Evolutionary conservation across 2,888 invertebrate species (phyloP).

Genomic region (Neoascia interrupta): DNA sequence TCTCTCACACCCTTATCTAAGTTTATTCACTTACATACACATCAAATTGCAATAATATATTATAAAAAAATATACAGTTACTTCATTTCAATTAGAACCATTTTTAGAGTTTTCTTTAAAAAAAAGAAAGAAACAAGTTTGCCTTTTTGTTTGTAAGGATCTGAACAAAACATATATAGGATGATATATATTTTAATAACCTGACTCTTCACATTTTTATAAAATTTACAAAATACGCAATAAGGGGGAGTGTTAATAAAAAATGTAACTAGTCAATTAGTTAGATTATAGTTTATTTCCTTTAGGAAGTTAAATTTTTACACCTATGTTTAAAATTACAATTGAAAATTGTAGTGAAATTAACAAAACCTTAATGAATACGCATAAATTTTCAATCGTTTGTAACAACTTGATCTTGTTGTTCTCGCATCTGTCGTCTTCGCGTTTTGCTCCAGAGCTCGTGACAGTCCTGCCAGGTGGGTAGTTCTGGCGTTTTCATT

Average conservation of each 20-base stretch:
- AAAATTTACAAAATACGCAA: conserved; percentile 58
- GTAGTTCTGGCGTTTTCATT: conserved; percentile 91
- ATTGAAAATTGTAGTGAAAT: conserved; percentile 44
- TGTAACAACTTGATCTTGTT: conserved; percentile 78
- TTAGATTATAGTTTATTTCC: conserved; percentile 61
- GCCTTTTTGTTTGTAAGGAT: no score
- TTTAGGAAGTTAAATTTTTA: conserved; percentile 55
- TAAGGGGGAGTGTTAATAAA: conserved; percentile 21
- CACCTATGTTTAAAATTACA: conserved; percentile 59
- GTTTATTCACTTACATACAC: conserved; percentile 34
- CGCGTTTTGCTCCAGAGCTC: conserved; percentile 99
- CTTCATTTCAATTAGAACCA: no score
- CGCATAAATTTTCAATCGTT: conserved; percentile 8
- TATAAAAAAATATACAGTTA: conserved; percentile 68
- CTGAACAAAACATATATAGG: no score
- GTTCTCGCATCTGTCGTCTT: conserved; percentile 90
- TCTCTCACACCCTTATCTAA: conserved; percentile 66
- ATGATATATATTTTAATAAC: no score
- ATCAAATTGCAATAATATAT: conserved; percentile 57
- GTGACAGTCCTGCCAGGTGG: conserved; percentile 99
- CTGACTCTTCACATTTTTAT: conserved; percentile 40
- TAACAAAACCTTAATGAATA: conserved; percentile 47
- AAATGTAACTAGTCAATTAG: conserved; percentile 58
- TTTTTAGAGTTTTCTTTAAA: no score
- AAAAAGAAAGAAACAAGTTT: background rate